Evolutionary conservation across 2,888 invertebrate genomes (phyloP).

Genomic region (Marasmarcha lunaedactyla): DNA sequence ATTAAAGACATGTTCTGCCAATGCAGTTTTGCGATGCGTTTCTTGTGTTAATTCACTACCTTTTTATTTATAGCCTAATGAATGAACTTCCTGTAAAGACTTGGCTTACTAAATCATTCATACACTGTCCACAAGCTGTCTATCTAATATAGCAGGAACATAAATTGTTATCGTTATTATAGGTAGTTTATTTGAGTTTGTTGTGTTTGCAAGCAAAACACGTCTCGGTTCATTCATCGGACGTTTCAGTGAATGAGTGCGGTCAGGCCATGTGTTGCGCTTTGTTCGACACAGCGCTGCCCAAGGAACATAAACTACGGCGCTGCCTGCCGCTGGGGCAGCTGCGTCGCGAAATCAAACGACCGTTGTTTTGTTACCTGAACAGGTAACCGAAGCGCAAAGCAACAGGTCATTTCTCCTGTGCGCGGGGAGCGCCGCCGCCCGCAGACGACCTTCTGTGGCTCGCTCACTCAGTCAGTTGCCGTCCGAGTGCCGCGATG

Average conservation of each 20-base stretch:
- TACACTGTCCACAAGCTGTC: too few relatives aligned
- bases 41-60: too few relatives aligned
- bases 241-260: slow-evolving; percentile 42
- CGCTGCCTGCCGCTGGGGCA: slow-evolving; percentile 50
- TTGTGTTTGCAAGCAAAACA: slow-evolving; percentile 35
- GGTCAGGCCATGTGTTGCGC: slow-evolving; percentile 11
- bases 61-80: too few relatives aligned
- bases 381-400: slow-evolving; percentile 54
- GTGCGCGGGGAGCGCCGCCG: slow-evolving; percentile 32
- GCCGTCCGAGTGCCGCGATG: slow-evolving; percentile 27
- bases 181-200: too few relatives aligned
- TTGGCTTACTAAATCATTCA: too few relatives aligned
- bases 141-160: too few relatives aligned
- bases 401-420: slow-evolving; percentile 66
- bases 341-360: slow-evolving; percentile 50
- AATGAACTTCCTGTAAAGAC: too few relatives aligned
- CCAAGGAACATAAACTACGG: slow-evolving; percentile 44
- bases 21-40: too few relatives aligned
- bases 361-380: slow-evolving; percentile 33
- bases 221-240: slow-evolving; percentile 46
- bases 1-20: too few relatives aligned
- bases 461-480: slow-evolving; percentile 29
- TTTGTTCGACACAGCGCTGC: slow-evolving; percentile 1
- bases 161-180: too few relatives aligned
- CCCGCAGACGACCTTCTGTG: slow-evolving; percentile 12